Evolutionary conservation across 2,113 vertebrate species (phyloP).

Genomic region (Aegypius monachus): DNA sequence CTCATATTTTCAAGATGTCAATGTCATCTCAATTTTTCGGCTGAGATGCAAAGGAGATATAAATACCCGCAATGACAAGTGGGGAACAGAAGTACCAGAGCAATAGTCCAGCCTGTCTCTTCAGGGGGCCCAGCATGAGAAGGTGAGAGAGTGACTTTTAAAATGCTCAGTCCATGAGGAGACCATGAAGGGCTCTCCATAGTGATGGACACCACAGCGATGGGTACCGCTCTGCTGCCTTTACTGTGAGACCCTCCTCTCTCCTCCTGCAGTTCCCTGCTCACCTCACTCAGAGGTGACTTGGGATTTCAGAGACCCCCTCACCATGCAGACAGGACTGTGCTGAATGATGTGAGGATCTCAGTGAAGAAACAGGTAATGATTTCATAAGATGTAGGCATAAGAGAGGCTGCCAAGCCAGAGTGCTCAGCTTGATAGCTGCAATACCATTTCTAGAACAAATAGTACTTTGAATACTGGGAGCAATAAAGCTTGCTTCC

Average conservation of each 20-base stretch:
- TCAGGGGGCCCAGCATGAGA: background rate
- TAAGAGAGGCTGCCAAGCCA: background rate
- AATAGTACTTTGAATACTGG: background rate
- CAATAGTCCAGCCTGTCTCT: background rate
- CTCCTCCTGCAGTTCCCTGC: background rate
- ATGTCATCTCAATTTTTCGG: accelerated
- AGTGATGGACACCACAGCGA: accelerated
- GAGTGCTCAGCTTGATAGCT: background rate
- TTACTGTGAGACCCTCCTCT: background rate
- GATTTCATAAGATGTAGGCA: background rate
- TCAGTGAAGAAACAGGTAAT: background rate
- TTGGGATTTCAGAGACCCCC: background rate
- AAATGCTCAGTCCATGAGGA: background rate
- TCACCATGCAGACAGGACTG: accelerated
- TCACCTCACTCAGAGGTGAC: background rate
- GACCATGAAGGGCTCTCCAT: background rate
- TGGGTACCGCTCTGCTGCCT: background rate
- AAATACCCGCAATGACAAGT: background rate
- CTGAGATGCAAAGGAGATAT: background rate
- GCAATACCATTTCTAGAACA: background rate
- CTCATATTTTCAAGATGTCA: background rate
- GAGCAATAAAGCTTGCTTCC: background rate
- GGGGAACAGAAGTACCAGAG: background rate
- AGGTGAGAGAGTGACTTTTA: background rate
- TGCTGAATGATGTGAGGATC: background rate